Evolutionary conservation across 2,888 invertebrate genomes (phyloP), one percentile per base, ranked within the genome.

Genomic region (Gibbula magus): DNA sequence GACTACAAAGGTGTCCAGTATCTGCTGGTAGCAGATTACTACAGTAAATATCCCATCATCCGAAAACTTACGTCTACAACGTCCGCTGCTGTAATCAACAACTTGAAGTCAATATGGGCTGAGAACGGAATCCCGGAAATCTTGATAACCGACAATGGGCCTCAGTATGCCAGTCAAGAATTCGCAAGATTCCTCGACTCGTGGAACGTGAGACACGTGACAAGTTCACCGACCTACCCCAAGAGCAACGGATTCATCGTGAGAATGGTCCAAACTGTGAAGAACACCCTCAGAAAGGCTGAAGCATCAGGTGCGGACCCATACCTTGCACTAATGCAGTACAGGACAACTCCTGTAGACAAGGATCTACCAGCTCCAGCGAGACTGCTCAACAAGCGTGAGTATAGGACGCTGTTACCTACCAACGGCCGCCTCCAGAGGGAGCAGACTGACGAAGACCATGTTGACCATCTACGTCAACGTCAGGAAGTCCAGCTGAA

Each of bases 241-340:
- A 75, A 79, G 56, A 56, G 75, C 10, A 79, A 79, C 32, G 79
- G 79, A 7, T 77, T 78, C 35, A 76, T 20, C 7, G 75, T 77
- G 25, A 25, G 79, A n/a, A n/a, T n/a, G n/a, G n/a, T n/a, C n/a
- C n/a, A n/a, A n/a, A n/a, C n/a, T n/a, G n/a, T n/a, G n/a, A n/a
- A n/a, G n/a, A n/a, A 32, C 22, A 18, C 61, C 5, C 39, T 76
- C 16, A 56, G 61, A 22, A 79, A 79, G 16, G 32, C 79, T 16
- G 52, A 76, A 61, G n/a, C 20, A 29, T n/a, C 56, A 7, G 66
- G 67, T 35, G 35, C 3, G 35, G 35, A 35, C 35, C 35, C 35
- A 8, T 35, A 35, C 35, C 35, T 35, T 35, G 18, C 45, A 56
- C 22, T 79, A 77, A 29, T 53, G 16, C 13, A 22, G 54, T 79